Evolutionary conservation across 2,888 invertebrate genomes (phyloP), one percentile per base, ranked within the genome.

Genomic region (Bhutanitis thaidina): DNA sequence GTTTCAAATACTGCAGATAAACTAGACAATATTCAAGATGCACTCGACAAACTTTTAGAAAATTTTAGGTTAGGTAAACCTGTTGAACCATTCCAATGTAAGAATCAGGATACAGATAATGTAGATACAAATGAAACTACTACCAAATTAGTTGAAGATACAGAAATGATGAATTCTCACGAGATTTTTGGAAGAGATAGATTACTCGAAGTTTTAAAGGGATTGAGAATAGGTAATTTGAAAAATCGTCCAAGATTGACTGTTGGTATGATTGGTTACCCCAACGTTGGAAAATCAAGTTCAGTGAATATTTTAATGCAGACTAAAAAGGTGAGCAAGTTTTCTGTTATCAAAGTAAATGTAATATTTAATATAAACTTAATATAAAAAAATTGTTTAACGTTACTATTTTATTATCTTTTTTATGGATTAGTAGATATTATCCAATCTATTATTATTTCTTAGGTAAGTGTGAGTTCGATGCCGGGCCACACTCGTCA

Each of bases 241-340:
- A 88, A 87, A 58, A 86, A 83, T 70, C 82, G 84, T 1, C 86
- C 85, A n/a, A 73, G 94, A 27, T 91, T 94, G 7, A 96, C 96
- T n/a, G 93, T 98, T 52, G 98, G 98, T 7, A 91, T 98, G 78
- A 98, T 99, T 52, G 99, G 99, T 1, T 99, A 99, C 87, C 99
- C 99, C 0, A 99, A 99, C 91, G 99, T 99, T 1, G 99, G 99
- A n/a, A 99, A 99, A 83, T 99, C 98, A 80, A 99, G 99, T 54
- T 98, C 99, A 7, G 98, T 99, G 53, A 99, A 99, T 90, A 92
- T 97, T 13, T 79, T 99, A 40, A 91, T 99, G 82, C 93, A 93
- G 59, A 92, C 92, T 29, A 99, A 95, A 69, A 95, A 95, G 86
- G 95, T 95, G 43, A 67, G 62, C 41, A 7, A 40, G 45, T 43